phyloP scores from a whole-genome alignment of 1,140 invertebrate species.

The Brachionus sp. region DNA sequence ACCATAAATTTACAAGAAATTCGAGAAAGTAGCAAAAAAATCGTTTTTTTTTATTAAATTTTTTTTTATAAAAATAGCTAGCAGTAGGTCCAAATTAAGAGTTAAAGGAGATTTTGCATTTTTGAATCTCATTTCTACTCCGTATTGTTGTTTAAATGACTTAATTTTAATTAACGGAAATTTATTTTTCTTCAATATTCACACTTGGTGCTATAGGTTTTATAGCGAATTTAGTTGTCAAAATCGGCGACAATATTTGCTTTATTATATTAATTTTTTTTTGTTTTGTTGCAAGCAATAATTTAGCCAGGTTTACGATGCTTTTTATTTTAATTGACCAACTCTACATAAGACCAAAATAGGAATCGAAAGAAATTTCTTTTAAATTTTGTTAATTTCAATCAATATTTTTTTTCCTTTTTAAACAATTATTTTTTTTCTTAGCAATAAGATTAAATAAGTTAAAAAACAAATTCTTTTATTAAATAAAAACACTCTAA shows the following conservation, averaged over 20 bases:
- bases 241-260: neutral
- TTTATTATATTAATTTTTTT: neutral
- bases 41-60: neutral
- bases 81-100: neutral
- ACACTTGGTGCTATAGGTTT: neutral
- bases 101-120: neutral
- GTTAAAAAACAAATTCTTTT: too few species aligned
- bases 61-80: neutral
- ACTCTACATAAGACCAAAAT: neutral
- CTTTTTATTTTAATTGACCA: neutral
- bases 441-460: too few species aligned
- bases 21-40: neutral
- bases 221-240: neutral
- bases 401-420: neutral
- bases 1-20: conserved; percentile 5
- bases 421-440: neutral
- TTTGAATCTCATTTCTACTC: neutral
- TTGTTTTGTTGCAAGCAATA: neutral
- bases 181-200: neutral
- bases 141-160: neutral
- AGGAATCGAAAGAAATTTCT: neutral
- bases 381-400: too few species aligned
- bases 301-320: neutral
- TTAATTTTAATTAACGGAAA: neutral
- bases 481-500: neutral